Evolutionary conservation across 1,140 invertebrate species (phyloP).

Genomic region (Oryzaephilus surinamensis): DNA sequence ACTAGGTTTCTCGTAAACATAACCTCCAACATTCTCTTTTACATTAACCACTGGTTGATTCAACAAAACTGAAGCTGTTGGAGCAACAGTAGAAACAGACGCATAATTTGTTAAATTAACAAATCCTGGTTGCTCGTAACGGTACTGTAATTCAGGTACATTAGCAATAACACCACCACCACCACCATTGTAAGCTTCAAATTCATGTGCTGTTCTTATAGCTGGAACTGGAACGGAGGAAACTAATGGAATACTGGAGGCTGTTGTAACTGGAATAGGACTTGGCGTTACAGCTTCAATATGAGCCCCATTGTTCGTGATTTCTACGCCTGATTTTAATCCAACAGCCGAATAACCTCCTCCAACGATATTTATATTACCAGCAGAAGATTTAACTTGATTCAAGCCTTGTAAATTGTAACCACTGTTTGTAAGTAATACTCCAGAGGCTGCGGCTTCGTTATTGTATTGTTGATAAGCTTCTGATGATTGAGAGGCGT

Average conservation of each 20-base stretch:
- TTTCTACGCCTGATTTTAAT: conserved; percentile 1
- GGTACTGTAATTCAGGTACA: conserved; percentile 28
- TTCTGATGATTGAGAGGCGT: no score
- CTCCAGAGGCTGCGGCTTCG: no score
- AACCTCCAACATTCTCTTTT: neutral
- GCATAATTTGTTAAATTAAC: conserved; percentile 10
- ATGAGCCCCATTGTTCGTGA: conserved; percentile 12
- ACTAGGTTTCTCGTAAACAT: no score
- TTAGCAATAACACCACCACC: conserved; percentile 19
- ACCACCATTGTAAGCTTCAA: conserved; percentile 1
- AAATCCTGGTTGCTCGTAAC: no score
- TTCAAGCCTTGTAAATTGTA: no score
- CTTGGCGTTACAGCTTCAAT: conserved; percentile 4
- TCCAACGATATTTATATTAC: neutral
- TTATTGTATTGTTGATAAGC: no score
- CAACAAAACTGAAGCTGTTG: conserved; percentile 2
- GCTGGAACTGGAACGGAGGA: conserved; percentile 8
- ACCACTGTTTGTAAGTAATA: no score
- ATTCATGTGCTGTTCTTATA: conserved; percentile 4
- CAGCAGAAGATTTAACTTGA: neutral
- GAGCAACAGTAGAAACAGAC: neutral
- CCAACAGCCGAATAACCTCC: neutral
- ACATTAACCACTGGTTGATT: conserved; percentile 6
- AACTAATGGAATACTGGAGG: conserved; percentile 16
- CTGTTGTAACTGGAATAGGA: conserved; percentile 10